Conservation (phyloP, 2,888 invertebrate species). For the Chymomyza procnemis region DNA sequence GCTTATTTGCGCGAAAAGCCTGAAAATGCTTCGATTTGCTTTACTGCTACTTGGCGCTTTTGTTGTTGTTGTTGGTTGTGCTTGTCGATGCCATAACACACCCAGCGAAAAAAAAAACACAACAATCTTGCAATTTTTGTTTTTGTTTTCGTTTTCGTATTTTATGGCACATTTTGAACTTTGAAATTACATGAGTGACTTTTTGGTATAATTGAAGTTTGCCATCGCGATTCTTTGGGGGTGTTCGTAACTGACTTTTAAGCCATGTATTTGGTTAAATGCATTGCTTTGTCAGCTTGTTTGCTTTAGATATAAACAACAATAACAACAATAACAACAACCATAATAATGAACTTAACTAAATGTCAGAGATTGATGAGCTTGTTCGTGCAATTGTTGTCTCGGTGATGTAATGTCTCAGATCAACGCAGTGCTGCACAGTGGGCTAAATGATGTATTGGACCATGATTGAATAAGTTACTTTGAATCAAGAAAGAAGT, state of each 20-base stretch:
- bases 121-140: not conserved
- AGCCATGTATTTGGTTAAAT: not conserved
- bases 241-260: not conserved
- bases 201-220: slow-evolving; percentile 18
- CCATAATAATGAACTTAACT: not conserved
- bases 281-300: slow-evolving; percentile 1
- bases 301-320: slow-evolving; percentile 1
- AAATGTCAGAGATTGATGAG: slow-evolving; percentile 41
- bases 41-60: not conserved
- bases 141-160: not conserved
- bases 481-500: no score
- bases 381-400: not conserved
- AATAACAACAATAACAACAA: not conserved
- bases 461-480: no score
- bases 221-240: slow-evolving; percentile 24
- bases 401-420: slow-evolving; percentile 10
- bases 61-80: not conserved
- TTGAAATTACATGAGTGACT: not conserved
- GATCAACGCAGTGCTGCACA: not conserved
- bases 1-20: slow-evolving; percentile 30
- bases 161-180: slow-evolving; percentile 29
- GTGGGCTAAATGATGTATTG: not conserved
- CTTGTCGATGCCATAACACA: not conserved
- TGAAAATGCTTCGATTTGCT: slow-evolving; percentile 31
- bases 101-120: not conserved